phyloP scores from a whole-genome alignment of 2,113 vertebrate species.

The Caretta caretta region DNA sequence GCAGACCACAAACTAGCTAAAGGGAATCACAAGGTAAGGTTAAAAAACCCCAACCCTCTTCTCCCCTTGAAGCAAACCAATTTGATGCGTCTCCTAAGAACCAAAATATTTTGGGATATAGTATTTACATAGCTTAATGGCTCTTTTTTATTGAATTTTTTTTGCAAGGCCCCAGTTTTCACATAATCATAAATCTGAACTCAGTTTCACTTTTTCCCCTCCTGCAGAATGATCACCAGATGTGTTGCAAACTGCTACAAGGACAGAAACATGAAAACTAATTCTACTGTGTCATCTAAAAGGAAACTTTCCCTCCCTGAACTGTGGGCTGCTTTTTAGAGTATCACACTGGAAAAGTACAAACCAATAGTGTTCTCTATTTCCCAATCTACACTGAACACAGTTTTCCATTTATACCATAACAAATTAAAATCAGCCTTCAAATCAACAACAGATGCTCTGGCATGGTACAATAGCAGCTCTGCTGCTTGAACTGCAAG shows the following conservation, averaged over 20 bases:
- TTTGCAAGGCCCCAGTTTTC: conserved; percentile 24
- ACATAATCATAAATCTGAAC: conserved; percentile 39
- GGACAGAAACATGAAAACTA: conserved; percentile 49
- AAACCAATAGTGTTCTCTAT: conserved; percentile 57
- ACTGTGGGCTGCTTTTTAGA: conserved; percentile 43
- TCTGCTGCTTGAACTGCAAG: neutral
- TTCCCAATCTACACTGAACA: conserved; percentile 45
- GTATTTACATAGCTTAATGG: neutral
- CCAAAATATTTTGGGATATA: neutral
- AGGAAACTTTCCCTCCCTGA: conserved; percentile 50
- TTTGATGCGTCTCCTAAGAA: neutral
- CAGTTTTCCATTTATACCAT: conserved; percentile 68
- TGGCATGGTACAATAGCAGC: conserved; percentile 34
- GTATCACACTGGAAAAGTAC: conserved; percentile 20
- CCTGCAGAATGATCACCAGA: conserved; percentile 63
- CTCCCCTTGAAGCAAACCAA: neutral
- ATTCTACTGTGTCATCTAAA: conserved; percentile 45
- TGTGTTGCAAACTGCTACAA: conserved; percentile 34
- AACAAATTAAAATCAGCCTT: conserved; percentile 74
- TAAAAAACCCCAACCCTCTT: neutral
- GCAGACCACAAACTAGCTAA: neutral
- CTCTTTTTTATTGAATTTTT: neutral
- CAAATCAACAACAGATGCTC: conserved; percentile 70
- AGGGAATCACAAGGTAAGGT: neutral
- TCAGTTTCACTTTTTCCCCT: conserved; percentile 2